Percentiles rank a stretch among this genome's conserved stretches.
These are phyloP conservation scores for Oscheius onirici DNA, from an alignment of 2,888 invertebrate species.

Conservation along the genomic window DNA sequence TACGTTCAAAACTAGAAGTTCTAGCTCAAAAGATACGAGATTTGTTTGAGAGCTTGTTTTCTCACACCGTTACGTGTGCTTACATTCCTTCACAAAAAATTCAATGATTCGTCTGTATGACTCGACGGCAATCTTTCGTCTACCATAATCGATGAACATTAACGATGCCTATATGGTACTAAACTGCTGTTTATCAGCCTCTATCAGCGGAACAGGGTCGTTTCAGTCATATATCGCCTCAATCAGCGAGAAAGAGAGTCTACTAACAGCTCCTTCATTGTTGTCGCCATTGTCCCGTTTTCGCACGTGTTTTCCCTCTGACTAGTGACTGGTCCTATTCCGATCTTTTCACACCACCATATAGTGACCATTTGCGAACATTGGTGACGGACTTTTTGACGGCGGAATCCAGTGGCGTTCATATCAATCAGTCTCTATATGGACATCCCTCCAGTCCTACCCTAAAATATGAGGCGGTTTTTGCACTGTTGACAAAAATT, in stretches of 20 bases:
- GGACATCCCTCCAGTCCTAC: too few species aligned
- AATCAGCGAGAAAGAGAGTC: slow-evolving; percentile 15
- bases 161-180: slow-evolving; percentile 15
- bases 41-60: background rate
- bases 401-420: too few species aligned
- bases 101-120: too few species aligned
- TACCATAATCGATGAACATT: slow-evolving; percentile 5
- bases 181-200: slow-evolving; percentile 23
- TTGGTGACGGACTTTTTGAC: too few species aligned
- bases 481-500: background rate
- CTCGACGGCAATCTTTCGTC: too few species aligned
- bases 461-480: background rate
- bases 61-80: slow-evolving; percentile 4
- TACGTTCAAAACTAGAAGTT: background rate
- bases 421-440: too few species aligned
- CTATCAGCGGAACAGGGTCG: slow-evolving; percentile 25
- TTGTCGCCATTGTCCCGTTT: background rate
- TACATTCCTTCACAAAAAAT: background rate
- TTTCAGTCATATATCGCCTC: slow-evolving; percentile 3
- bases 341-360: too few species aligned
- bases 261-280: slow-evolving; percentile 4
- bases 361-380: too few species aligned
- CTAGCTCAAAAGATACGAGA: slow-evolving; percentile 28
- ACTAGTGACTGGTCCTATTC: too few species aligned
- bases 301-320: too few species aligned